Conservation (phyloP, 2,113 vertebrate genomes). For the Fregata magnificens region DNA sequence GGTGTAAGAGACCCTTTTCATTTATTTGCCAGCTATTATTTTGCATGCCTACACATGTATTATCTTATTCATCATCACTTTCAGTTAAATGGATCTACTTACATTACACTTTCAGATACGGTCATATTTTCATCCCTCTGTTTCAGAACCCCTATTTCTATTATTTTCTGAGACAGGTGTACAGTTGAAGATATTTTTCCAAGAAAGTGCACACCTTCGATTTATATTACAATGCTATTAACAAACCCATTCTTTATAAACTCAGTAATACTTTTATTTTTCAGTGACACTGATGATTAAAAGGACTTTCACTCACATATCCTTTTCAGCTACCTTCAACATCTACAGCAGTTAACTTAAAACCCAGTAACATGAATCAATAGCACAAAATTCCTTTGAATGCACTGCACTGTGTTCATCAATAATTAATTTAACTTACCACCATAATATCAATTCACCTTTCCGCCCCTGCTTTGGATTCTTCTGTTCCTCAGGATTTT, state of each 20-base stretch:
- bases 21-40: background rate
- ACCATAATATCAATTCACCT: background rate
- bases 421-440: background rate
- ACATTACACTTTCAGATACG: background rate
- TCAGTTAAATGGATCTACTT: background rate
- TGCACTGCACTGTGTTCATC: background rate
- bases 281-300: background rate
- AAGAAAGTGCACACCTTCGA: background rate
- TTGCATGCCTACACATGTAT: background rate
- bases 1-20: background rate
- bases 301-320: background rate
- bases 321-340: background rate
- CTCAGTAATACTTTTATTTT: background rate
- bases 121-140: background rate
- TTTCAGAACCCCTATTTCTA: background rate
- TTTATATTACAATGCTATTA: background rate
- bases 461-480: background rate
- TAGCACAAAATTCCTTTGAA: background rate
- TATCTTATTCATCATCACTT: background rate
- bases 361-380: background rate
- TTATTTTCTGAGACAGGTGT: background rate
- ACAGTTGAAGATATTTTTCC: background rate
- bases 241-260: background rate
- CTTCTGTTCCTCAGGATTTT: background rate
- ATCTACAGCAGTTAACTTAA: background rate